phyloP scores from a whole-genome alignment of 1,140 invertebrate genomes.

The Trissolcus basalis region DNA sequence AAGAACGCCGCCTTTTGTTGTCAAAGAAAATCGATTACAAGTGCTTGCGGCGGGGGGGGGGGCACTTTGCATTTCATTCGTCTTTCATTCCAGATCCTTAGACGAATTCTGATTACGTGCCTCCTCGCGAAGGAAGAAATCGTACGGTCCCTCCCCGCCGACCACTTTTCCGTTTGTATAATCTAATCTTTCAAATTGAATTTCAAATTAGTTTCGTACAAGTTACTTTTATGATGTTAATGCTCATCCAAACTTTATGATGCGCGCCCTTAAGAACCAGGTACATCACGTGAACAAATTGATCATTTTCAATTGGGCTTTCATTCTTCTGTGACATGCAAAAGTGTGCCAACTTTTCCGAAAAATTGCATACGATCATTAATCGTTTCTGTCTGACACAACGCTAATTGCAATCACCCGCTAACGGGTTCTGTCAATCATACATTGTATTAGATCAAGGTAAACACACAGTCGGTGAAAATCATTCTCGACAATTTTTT shows the following conservation, averaged over 20 bases:
- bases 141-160: conserved; percentile 2
- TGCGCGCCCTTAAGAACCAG: not conserved
- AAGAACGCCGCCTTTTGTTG: conserved; percentile 50
- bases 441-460: no score
- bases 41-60: conserved; percentile 13
- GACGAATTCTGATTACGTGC: conserved; percentile 35
- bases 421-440: no score
- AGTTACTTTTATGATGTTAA: conserved; percentile 20
- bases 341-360: not conserved
- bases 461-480: no score
- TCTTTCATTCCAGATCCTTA: conserved; percentile 38
- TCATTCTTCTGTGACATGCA: not conserved
- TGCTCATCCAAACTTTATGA: conserved; percentile 6
- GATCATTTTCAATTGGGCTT: not conserved
- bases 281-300: not conserved
- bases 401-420: no score
- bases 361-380: not conserved
- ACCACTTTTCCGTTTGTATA: conserved; percentile 29
- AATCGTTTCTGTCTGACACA: no score
- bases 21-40: conserved; percentile 50
- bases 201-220: conserved; percentile 35
- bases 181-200: conserved; percentile 38
- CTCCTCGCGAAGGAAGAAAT: conserved; percentile 21
- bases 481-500: no score
- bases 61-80: conserved; percentile 38